A percentile compares a stretch with the other conserved stretches of the same genome.
Evolutionary conservation across 2,113 vertebrate species (phyloP).

Genomic region (Scytalopus superciliaris): DNA sequence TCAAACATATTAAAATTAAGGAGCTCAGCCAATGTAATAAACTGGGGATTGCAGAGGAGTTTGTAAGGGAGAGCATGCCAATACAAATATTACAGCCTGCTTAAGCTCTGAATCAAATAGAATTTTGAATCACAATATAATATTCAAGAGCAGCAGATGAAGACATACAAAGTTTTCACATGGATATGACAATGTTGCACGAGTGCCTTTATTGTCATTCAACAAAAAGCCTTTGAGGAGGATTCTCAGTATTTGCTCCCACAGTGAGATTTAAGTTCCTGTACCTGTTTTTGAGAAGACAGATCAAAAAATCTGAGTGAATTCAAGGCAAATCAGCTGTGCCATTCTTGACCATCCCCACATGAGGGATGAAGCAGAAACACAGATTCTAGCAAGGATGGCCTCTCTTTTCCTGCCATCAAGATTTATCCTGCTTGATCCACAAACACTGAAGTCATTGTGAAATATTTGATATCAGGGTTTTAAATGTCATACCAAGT

Average conservation of each 20-base stretch:
- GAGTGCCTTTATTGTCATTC: neutral
- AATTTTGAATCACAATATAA: neutral
- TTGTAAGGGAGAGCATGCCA: neutral
- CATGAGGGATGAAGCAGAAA: neutral
- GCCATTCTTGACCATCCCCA: neutral
- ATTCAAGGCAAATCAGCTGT: neutral
- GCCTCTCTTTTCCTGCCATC: neutral
- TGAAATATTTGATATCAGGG: neutral
- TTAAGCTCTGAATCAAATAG: neutral
- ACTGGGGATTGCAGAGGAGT: neutral
- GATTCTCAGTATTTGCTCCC: neutral
- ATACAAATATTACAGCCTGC: neutral
- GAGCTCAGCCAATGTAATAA: neutral
- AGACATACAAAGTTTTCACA: neutral
- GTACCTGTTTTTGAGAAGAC: neutral
- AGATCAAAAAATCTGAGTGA: neutral
- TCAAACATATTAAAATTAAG: neutral
- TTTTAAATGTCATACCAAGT: neutral
- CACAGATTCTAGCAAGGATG: neutral
- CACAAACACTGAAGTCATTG: neutral
- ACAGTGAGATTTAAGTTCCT: neutral
- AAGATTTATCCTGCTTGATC: neutral
- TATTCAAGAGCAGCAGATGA: neutral
- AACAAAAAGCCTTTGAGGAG: fast-evolving
- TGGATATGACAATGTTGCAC: neutral